Evolutionary conservation across 2,888 invertebrate genomes (phyloP).

Genomic region (Neoitamus cyanurus): DNA sequence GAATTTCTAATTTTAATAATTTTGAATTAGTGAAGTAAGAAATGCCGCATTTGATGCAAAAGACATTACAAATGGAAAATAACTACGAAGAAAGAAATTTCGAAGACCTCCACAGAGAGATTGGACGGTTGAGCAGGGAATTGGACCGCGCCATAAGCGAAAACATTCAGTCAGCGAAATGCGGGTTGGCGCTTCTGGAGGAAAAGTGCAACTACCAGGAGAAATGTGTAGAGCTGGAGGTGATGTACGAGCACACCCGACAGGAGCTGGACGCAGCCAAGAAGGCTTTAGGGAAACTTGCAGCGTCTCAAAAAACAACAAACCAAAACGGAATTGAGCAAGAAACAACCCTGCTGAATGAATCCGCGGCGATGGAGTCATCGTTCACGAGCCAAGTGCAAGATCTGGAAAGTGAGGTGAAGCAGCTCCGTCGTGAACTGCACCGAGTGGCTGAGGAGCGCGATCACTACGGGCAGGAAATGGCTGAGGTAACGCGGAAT

Average conservation of each 20-base stretch:
- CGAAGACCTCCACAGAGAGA: conserved; percentile 77
- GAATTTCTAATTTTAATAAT: neutral
- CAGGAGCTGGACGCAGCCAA: conserved; percentile 95
- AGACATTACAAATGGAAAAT: neutral
- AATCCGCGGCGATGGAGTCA: conserved; percentile 2
- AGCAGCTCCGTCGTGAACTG: neutral
- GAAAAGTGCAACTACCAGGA: conserved; percentile 90
- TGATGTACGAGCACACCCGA: conserved; percentile 88
- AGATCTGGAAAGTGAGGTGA: neutral
- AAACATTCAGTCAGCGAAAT: conserved; percentile 96
- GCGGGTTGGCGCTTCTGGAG: conserved; percentile 92
- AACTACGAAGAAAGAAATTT: conserved; percentile 23
- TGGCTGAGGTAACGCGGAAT: neutral
- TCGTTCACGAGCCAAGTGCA: neutral
- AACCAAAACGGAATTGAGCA: conserved; percentile 6
- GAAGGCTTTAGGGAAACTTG: conserved; percentile 71
- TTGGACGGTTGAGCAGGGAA: conserved; percentile 88
- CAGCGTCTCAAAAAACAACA: neutral
- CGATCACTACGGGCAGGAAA: neutral
- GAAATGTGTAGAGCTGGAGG: conserved; percentile 89
- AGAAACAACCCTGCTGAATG: neutral
- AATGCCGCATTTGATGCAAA: neutral
- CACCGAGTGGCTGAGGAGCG: neutral
- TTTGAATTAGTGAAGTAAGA: neutral
- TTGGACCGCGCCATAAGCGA: conserved; percentile 93